Conservation (phyloP, 2,113 vertebrate genomes). For the Oplegnathus fasciatus region DNA sequence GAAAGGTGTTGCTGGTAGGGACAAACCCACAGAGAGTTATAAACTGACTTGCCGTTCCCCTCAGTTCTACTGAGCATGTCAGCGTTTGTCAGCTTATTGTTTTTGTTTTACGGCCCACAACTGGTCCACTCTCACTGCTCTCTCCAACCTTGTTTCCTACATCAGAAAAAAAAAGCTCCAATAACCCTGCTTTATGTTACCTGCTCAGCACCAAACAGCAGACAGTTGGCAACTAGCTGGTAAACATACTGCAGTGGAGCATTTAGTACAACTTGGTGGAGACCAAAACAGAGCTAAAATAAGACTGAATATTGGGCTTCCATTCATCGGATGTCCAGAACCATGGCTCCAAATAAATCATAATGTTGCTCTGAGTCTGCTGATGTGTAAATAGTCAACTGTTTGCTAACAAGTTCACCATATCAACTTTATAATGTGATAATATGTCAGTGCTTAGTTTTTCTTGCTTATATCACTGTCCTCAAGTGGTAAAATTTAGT, state of each 20-base stretch:
- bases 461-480: neutral
- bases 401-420: neutral
- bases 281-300: neutral
- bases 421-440: neutral
- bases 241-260: neutral
- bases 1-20: neutral
- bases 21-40: too few species aligned
- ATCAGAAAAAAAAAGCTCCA: neutral
- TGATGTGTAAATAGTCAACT: neutral
- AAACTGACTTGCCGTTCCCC: too few species aligned
- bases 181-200: neutral
- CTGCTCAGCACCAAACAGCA: neutral
- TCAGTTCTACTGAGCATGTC: too few species aligned
- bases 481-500: neutral
- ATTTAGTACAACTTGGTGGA: neutral
- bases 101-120: neutral
- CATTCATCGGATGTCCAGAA: neutral
- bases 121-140: neutral
- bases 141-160: neutral
- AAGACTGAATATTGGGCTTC: neutral
- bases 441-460: neutral
- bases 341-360: neutral
- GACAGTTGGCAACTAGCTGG: neutral
- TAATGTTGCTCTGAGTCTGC: neutral
- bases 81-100: neutral